Conservation (phyloP, 37 sponge, comb jelly and placozoan species). For the Dysidea cf. avara region DNA sequence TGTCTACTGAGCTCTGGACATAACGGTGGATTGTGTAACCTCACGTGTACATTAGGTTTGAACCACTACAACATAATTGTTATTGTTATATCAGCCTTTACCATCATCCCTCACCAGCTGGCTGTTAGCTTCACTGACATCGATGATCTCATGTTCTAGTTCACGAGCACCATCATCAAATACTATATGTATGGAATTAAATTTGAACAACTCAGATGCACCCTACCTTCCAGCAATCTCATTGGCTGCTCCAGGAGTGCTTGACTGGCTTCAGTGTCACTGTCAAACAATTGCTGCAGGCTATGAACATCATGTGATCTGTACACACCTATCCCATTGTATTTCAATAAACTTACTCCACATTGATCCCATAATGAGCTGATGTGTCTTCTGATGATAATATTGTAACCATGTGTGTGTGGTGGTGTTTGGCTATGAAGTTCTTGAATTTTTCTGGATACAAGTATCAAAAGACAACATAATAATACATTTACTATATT, state of each 20-base stretch:
- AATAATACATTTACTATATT: too few relatives aligned
- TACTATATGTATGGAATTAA: background rate
- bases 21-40: slow-evolving; percentile 24
- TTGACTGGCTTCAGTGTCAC: background rate
- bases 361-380: slow-evolving; percentile 34
- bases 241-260: slow-evolving; percentile 12
- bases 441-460: too few relatives aligned
- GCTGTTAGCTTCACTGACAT: background rate
- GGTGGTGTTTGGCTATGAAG: too few relatives aligned
- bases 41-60: too few relatives aligned
- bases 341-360: slow-evolving; percentile 32
- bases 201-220: background rate
- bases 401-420: too few relatives aligned
- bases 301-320: background rate
- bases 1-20: slow-evolving; percentile 50
- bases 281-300: slow-evolving; percentile 17
- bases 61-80: slow-evolving; percentile 38
- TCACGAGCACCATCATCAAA: slow-evolving; percentile 1
- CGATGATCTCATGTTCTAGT: background rate
- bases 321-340: background rate
- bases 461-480: too few relatives aligned
- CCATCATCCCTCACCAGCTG: background rate
- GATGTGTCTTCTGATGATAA: slow-evolving; percentile 29
- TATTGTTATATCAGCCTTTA: slow-evolving; percentile 4
- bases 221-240: slow-evolving; percentile 5